Percentiles rank a stretch among this genome's conserved stretches.
phyloP scores from a whole-genome alignment of 1,140 invertebrate genomes.

The Eupristina koningsbergeri region DNA sequence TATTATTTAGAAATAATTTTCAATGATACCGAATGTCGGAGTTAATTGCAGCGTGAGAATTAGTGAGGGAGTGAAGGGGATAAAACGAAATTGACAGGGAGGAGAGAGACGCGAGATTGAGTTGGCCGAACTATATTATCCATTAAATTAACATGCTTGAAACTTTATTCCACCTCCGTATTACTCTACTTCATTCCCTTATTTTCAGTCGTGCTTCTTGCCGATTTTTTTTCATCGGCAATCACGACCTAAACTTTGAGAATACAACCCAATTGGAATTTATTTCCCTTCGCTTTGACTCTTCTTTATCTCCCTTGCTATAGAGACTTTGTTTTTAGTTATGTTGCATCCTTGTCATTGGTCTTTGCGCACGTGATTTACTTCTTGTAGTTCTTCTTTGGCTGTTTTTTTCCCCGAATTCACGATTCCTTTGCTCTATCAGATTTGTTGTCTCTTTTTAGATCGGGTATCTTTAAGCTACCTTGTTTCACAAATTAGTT shows the following conservation, averaged over 20 bases:
- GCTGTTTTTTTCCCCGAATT: background rate
- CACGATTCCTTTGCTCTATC: background rate
- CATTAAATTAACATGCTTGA: constrained; percentile 49
- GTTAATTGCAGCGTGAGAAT: background rate
- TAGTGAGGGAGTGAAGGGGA: background rate
- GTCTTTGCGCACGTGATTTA: background rate
- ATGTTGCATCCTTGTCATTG: background rate
- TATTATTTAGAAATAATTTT: background rate
- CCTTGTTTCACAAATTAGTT: background rate
- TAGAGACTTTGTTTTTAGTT: background rate
- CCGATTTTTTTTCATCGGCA: constrained; percentile 2
- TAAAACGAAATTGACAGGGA: background rate
- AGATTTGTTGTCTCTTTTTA: background rate
- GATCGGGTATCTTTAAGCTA: background rate
- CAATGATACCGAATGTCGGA: background rate
- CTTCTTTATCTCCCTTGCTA: background rate
- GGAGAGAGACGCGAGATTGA: background rate
- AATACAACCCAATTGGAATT: constrained; percentile 48
- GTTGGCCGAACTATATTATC: constrained; percentile 10
- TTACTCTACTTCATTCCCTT: background rate
- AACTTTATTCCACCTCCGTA: constrained; percentile 36
- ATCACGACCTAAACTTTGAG: constrained; percentile 45
- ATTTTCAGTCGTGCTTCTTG: background rate
- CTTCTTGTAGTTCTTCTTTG: background rate
- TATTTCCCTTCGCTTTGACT: constrained; percentile 29